phyloP scores from a whole-genome alignment of 2,797 vertebrate species.

The Tolypeutes matacus region DNA sequence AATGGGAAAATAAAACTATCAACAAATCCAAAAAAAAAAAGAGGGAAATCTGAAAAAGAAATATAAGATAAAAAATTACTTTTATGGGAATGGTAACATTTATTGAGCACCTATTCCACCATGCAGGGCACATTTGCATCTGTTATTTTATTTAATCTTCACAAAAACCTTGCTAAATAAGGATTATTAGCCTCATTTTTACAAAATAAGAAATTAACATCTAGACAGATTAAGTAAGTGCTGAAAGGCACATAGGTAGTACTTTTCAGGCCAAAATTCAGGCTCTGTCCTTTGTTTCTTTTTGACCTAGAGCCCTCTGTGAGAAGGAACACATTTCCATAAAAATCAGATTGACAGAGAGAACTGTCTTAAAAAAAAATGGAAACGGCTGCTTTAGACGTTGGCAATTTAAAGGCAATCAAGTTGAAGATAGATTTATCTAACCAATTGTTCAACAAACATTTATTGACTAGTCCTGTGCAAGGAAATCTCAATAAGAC shows the following conservation, averaged over 20 bases:
- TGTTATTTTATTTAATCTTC: slow-evolving; percentile 57
- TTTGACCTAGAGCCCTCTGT: neutral
- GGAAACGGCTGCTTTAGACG: neutral
- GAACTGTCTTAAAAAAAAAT: neutral
- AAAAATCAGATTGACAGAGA: neutral
- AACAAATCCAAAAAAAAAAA: neutral
- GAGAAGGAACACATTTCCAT: neutral
- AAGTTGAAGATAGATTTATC: neutral
- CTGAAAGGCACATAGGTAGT: neutral
- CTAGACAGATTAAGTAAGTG: slow-evolving; percentile 57
- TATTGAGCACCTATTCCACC: neutral
- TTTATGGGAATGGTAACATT: slow-evolving; percentile 28
- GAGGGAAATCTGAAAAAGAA: slow-evolving; percentile 22
- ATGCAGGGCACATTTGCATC: slow-evolving; percentile 16
- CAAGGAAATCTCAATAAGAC: neutral
- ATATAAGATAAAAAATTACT: slow-evolving; percentile 68
- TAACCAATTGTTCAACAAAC: neutral
- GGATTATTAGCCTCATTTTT: slow-evolving; percentile 69
- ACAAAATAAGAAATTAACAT: slow-evolving; percentile 72
- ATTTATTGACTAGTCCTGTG: neutral
- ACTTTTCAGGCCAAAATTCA: neutral
- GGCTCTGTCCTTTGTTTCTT: neutral
- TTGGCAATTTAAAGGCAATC: neutral
- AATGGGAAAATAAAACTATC: slow-evolving; percentile 2
- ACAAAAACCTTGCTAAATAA: slow-evolving; percentile 16